Evolutionary conservation across 2,888 invertebrate genomes (phyloP).

Genomic region (Drosophila vallismaia): DNA sequence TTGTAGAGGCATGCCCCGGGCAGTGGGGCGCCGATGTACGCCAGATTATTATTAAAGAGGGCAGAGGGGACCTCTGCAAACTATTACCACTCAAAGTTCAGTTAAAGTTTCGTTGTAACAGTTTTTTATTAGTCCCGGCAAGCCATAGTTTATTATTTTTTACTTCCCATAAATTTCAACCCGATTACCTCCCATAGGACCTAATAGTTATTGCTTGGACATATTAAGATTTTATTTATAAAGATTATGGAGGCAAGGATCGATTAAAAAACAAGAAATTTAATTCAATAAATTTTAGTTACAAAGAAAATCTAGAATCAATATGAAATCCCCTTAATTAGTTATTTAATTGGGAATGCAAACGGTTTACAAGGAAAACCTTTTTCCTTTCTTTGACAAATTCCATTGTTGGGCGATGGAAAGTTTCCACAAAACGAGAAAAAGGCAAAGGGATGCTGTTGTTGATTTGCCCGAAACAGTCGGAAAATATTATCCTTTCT

Average conservation of each 20-base stretch:
- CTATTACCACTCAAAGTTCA: conserved; percentile 26
- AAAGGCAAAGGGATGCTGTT: neutral
- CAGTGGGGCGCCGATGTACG: neutral
- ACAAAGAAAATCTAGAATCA: neutral
- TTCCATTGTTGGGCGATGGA: neutral
- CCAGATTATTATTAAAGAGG: conserved; percentile 12
- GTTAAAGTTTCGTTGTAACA: conserved; percentile 31
- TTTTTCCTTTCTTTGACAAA: neutral
- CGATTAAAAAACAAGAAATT: too few relatives aligned
- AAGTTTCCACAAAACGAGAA: neutral
- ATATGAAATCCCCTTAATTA: neutral
- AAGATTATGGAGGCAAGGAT: too few relatives aligned
- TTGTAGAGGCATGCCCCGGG: neutral
- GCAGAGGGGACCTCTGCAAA: neutral
- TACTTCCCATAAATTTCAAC: conserved; percentile 1
- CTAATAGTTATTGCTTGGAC: neutral
- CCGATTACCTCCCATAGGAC: neutral
- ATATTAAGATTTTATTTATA: too few relatives aligned
- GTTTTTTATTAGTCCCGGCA: conserved; percentile 22
- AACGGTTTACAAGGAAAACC: neutral
- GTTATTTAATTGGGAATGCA: neutral
- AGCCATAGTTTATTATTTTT: conserved; percentile 3
- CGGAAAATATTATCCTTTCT: conserved; percentile 19
- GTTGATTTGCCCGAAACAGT: conserved; percentile 4
- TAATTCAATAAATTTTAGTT: neutral